Base-by-base conservation (phyloP, 2,797 vertebrate species). In the Crocidura indochinensis region DNA sequence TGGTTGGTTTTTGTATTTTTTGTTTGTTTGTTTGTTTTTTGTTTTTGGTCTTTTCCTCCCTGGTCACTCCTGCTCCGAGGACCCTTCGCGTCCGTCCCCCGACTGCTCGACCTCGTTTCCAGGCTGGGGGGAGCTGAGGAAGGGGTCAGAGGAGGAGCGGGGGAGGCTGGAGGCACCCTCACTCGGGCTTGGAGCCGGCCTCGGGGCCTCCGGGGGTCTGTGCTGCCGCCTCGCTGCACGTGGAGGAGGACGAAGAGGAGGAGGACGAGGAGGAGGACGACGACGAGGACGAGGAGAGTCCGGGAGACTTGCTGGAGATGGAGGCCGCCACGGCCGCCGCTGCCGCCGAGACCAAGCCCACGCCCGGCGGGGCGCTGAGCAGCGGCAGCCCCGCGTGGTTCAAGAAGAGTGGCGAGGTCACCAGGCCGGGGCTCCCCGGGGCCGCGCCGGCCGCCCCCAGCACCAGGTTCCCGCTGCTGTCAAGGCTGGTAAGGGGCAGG, bases 401-500 rank as follows among this genome's bases (percentile, higher is more conserved):
- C 94, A 99, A 98, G 98, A 99, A 99, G 96, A 99, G 98, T 24
- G 98, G 98, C 64, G 99, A 98, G 85, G 98, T 98, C 91, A 99
- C 98, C 92, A 98, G 95, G 93, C 97, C 95, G 9, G 96, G 98
- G 75, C 98, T 98, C 68, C 98, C 98, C 19, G 98, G 97, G 80
- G 98, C 98, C 67, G 98, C 97, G 8, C 96, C 85, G 31, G 98
- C 98, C 2, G 98, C 98, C 95, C 98, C 98, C 96, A 99, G 96
- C 97, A 99, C 97, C 97, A 99, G 96, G 96, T 99, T 99, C 91
- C 98, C 98, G 93, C 97, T 98, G 88, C 98, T 97, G 95, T 99
- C 99, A 99, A 99, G 99, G 98, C 98, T 99, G 98, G 99, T 98
- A 98, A 99, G 98, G 96, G 99, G 98, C 97, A 99, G 98, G 97